A percentile compares a stretch with the other conserved stretches of the same genome.
phyloP scores from a whole-genome alignment of 2,888 invertebrate species.

The Andrena flavipes region DNA sequence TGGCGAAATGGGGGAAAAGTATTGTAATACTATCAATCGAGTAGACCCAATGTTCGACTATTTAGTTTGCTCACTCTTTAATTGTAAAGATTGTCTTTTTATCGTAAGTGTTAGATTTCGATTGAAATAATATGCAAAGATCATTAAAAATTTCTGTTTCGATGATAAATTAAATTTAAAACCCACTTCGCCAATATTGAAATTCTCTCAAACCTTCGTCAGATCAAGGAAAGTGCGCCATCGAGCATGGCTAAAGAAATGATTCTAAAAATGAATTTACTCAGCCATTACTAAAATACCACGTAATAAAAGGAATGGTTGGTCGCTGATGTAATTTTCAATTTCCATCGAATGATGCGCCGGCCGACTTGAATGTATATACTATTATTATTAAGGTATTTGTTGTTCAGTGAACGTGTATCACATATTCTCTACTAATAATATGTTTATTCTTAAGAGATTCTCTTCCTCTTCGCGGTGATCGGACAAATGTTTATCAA shows the following conservation, averaged over 20 bases:
- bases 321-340: slow-evolving; percentile 31
- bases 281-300: slow-evolving; percentile 7
- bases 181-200: slow-evolving; percentile 21
- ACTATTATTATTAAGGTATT: slow-evolving; percentile 53
- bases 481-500: slow-evolving; percentile 14
- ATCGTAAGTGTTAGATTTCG: neutral
- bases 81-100: slow-evolving; percentile 4
- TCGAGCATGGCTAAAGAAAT: slow-evolving; percentile 27
- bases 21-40: slow-evolving; percentile 1
- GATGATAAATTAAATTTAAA: neutral
- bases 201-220: slow-evolving; percentile 1
- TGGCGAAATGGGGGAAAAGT: slow-evolving; percentile 27
- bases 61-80: slow-evolving; percentile 4
- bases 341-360: slow-evolving; percentile 21
- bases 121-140: neutral
- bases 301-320: slow-evolving; percentile 9
- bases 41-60: neutral
- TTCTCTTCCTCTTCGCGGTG: slow-evolving; percentile 24
- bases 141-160: neutral
- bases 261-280: slow-evolving; percentile 21
- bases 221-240: neutral
- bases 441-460: slow-evolving; percentile 16
- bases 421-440: slow-evolving; percentile 40
- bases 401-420: slow-evolving; percentile 48
- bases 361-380: slow-evolving; percentile 46